Percentiles rank a stretch among this genome's conserved stretches.
Conservation (phyloP, 1,140 invertebrate genomes). For the Lanistes nyassanus region DNA sequence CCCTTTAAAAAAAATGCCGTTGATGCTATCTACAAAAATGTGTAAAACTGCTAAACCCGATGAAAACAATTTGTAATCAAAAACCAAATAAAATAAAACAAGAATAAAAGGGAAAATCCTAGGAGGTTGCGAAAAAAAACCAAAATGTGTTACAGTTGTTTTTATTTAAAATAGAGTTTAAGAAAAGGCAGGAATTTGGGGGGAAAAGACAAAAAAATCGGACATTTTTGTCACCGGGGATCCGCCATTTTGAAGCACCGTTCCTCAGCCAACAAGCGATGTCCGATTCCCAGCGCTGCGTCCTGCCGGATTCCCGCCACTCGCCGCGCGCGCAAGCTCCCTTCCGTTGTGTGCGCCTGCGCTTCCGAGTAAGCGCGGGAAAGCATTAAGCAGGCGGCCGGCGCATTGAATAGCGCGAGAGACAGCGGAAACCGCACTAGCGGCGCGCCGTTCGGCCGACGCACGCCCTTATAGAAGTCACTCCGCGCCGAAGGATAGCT, state of each 20-base stretch:
- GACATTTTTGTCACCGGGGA: not conserved
- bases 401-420: not conserved
- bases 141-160: no score
- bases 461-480: not conserved
- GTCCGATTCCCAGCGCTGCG: constrained; percentile 21
- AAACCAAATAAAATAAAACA: no score
- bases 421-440: not conserved
- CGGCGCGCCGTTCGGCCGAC: not conserved
- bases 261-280: constrained; percentile 17
- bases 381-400: constrained; percentile 12
- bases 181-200: no score
- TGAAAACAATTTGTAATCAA: no score
- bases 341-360: constrained; percentile 28
- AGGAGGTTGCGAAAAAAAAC: no score
- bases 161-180: no score
- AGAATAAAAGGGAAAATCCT: no score
- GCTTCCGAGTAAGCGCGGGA: constrained; percentile 28
- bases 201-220: no score
- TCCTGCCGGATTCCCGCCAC: constrained; percentile 24
- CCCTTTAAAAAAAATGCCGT: no score
- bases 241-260: not conserved
- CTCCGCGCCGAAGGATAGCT: not conserved
- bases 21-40: no score
- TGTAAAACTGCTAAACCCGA: no score
- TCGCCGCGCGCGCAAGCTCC: constrained; percentile 17